A percentile compares a stretch with the other conserved stretches of the same genome.
Evolutionary conservation across 2,888 invertebrate genomes (phyloP).

Genomic region (Leptopilina myrica): DNA sequence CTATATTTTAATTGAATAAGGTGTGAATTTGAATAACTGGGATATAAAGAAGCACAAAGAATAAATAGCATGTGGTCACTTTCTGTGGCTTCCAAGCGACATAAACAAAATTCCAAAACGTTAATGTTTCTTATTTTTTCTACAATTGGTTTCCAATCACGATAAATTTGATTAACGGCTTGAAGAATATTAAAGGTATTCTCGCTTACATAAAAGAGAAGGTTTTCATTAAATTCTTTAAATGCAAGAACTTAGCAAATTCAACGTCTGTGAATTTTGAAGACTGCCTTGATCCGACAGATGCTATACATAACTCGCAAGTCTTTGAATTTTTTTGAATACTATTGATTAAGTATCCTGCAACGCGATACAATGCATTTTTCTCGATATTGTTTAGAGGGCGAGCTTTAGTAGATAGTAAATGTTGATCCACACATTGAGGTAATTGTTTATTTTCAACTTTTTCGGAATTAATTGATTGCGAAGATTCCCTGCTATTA

Average conservation of each 20-base stretch:
- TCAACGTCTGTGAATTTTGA: background rate
- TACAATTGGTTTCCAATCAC: background rate
- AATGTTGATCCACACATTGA: background rate
- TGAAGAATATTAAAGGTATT: background rate
- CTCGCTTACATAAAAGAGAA: background rate
- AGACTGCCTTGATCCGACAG: background rate
- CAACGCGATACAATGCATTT: background rate
- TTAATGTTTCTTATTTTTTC: constrained; percentile 30
- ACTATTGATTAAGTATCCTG: background rate
- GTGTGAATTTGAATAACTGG: no score
- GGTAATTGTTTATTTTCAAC: background rate
- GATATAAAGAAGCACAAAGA: no score
- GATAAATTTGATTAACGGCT: background rate
- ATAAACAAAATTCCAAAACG: constrained; percentile 37
- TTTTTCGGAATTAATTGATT: background rate
- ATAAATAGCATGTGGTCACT: background rate
- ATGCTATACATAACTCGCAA: background rate
- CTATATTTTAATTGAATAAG: no score
- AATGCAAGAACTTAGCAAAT: background rate
- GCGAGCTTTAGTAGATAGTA: background rate
- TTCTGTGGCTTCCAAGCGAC: background rate
- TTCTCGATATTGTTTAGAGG: background rate
- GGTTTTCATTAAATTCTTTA: constrained; percentile 1
- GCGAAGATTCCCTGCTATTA: background rate
- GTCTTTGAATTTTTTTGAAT: background rate